Percentiles rank a stretch among this genome's conserved stretches.
Evolutionary conservation across 2,888 invertebrate species (phyloP).

Genomic region (Neoaliturus tenellus): DNA sequence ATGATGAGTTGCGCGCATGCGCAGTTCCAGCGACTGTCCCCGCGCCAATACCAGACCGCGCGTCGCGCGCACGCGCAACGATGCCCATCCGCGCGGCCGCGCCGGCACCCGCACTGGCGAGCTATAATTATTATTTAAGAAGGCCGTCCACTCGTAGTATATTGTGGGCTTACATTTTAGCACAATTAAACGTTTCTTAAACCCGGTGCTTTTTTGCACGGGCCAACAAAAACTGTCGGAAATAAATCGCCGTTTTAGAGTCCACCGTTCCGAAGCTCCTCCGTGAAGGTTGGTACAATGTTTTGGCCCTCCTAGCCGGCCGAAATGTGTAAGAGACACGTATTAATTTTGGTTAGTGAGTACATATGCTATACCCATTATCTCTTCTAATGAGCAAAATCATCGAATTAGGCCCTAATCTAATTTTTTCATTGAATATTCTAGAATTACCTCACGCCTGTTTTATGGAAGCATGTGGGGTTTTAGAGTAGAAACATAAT

Average conservation of each 20-base stretch:
- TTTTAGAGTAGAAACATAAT: no score
- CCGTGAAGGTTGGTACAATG: no score
- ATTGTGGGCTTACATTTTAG: constrained; percentile 37
- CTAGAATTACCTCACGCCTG: no score
- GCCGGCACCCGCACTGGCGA: not conserved
- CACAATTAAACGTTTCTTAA: constrained; percentile 39
- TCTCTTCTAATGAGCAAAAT: no score
- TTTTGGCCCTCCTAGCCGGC: no score
- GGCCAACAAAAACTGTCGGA: constrained; percentile 23
- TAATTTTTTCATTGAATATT: no score
- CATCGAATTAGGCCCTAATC: no score
- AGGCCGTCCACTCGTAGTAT: constrained; percentile 38
- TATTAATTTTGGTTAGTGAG: no score
- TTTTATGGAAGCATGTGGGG: no score
- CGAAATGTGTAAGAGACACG: no score
- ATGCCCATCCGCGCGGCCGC: not conserved
- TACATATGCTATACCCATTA: no score
- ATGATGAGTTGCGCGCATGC: not conserved
- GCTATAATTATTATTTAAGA: constrained; percentile 53
- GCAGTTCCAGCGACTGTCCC: not conserved
- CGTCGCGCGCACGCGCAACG: constrained; percentile 22
- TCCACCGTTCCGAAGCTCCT: not conserved
- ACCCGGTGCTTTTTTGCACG: not conserved
- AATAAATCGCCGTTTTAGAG: constrained; percentile 35
- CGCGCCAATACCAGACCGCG: not conserved